These are phyloP conservation scores for Andinoacara biseriatus DNA, from an alignment of 2,113 vertebrate species.

Conservation along the genomic window DNA sequence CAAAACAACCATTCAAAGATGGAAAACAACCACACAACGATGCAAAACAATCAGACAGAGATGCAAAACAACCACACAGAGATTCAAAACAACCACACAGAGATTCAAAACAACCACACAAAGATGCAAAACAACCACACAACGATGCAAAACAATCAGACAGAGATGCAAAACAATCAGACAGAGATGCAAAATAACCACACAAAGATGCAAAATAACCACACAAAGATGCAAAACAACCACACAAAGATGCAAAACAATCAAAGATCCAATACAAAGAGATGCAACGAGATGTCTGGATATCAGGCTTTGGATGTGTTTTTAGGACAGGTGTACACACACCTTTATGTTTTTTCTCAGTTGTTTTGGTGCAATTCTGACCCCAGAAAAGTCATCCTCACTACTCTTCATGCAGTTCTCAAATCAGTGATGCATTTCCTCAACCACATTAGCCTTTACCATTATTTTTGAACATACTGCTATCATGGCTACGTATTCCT, in stretches of 20 bases:
- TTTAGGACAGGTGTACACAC: neutral
- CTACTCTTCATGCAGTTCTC: too few species aligned
- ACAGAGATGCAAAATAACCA: neutral
- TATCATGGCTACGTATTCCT: too few species aligned
- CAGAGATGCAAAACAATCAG: neutral
- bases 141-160: neutral
- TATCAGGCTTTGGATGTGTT: neutral
- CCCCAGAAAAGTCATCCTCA: too few species aligned
- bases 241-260: too few species aligned
- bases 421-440: too few species aligned
- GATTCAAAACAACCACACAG: neutral
- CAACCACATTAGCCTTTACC: too few species aligned
- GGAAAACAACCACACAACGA: neutral
- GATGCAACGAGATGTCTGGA: neutral
- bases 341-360: neutral
- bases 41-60: neutral
- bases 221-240: neutral
- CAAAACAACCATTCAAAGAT: neutral
- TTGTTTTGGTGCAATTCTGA: too few species aligned
- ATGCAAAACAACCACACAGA: neutral
- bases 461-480: too few species aligned
- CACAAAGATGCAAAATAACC: neutral
- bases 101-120: neutral
- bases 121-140: neutral
- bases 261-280: neutral